Percentiles rank a stretch among this genome's conserved stretches.
Evolutionary conservation across 2,113 vertebrate species (phyloP).

Genomic region (Hemiprocne comata): DNA sequence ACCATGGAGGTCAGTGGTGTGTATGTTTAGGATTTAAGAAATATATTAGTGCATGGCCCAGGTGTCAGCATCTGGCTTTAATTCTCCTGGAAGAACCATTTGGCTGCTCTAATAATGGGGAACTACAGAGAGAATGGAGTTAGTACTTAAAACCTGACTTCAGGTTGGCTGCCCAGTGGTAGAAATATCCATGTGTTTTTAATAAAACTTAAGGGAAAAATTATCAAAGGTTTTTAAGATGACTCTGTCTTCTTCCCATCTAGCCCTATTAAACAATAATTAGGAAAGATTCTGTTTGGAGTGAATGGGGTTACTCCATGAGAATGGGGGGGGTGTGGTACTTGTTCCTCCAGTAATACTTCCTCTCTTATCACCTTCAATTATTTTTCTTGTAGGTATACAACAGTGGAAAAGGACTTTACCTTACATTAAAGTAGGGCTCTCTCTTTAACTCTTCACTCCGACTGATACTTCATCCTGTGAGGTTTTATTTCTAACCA

Average conservation of each 20-base stretch:
- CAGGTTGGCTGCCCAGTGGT: not conserved
- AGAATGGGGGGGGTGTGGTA: rapidly evolving
- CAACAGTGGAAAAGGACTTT: not conserved
- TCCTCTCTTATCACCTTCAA: not conserved
- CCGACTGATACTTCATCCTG: not conserved
- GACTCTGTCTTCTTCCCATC: not conserved
- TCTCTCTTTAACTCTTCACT: not conserved
- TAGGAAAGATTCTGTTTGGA: not conserved
- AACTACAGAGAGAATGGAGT: not conserved
- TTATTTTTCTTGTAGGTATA: not conserved
- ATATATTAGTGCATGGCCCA: not conserved
- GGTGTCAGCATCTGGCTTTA: not conserved
- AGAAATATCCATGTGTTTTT: not conserved
- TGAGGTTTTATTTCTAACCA: not conserved
- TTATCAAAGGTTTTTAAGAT: not conserved
- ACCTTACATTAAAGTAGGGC: not conserved
- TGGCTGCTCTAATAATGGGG: not conserved
- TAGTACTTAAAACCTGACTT: not conserved
- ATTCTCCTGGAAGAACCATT: conserved; percentile 7
- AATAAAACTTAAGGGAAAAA: not conserved
- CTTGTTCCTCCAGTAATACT: not conserved
- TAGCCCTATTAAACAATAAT: not conserved
- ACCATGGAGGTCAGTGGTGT: not conserved
- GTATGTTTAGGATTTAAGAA: not conserved
- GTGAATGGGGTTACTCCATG: not conserved